Base-by-base conservation (phyloP, 2,888 invertebrate genomes). In the Aporophyla lueneburgensis region DNA sequence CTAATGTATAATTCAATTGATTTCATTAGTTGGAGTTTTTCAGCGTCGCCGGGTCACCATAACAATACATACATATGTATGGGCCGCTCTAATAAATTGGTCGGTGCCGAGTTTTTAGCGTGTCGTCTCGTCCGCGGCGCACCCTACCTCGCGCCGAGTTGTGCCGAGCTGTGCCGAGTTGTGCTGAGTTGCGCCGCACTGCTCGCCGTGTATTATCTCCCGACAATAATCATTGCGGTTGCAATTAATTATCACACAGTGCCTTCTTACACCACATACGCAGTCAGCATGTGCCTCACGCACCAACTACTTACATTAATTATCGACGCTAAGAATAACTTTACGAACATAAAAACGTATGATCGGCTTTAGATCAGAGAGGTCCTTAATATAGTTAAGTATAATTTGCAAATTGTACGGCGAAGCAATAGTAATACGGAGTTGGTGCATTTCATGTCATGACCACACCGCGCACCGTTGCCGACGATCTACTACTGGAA, bases 1-100 rank as follows among this genome's bases (percentile, higher is more conserved):
- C 94, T 94, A 90, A 95, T 96, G 96, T 95, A 90, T 96, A 94
- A 96, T 96, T 93, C 96, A 96, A 92, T 93, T 88, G 95, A 92
- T 94, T 95, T 90, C 91, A 94, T 95, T 95, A 95, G 93, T 88
- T 84, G 88, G 87, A 93, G 94, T 95, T 95, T 94, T 95, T 95
- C 93, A 91, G 89, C 88, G 90, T 86, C 93, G 91, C 89, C 82
- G 85, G 88, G 87, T 90, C 89, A 89, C 90, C 90, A 88, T 90
- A 91, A 89, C 90, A 84, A 91, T 91, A 89, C 93, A 94, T 95
- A 92, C 95, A 95, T 96, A 95, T 95, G 94, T 92, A 95, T 95
- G 92, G 62, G 89, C 82, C 86, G 75, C 93, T 93, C 93, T 95
- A 94, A 95, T 94, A 94, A 94, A 95, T 95, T 94, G 92, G 87